phyloP scores from a whole-genome alignment of 2,113 vertebrate genomes.

The Spea multiplicata region DNA sequence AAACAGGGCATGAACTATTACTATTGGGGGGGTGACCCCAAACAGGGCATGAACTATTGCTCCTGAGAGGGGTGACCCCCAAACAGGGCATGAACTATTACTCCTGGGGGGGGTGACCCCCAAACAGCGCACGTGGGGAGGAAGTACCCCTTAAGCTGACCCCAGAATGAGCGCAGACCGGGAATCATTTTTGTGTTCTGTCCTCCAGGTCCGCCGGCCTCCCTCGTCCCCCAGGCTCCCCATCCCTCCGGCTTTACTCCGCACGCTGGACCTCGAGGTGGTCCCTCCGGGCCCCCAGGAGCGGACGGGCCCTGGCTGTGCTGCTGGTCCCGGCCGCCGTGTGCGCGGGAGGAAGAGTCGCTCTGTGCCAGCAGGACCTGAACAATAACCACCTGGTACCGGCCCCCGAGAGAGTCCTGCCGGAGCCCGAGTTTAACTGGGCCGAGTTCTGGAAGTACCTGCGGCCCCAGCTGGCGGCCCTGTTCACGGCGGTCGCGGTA shows the following conservation, averaged over 20 bases:
- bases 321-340: conserved; percentile 66
- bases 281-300: background rate
- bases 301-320: conserved; percentile 59
- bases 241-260: background rate
- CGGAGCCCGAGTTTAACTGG: conserved; percentile 77
- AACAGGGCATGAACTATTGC: too few relatives aligned
- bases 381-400: conserved; percentile 38
- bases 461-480: conserved; percentile 77
- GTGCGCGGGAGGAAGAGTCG: conserved; percentile 57
- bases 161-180: too few relatives aligned
- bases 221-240: background rate
- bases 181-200: too few relatives aligned
- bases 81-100: too few relatives aligned
- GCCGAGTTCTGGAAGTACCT: conserved; percentile 81
- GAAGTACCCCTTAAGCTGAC: too few relatives aligned
- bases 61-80: too few relatives aligned
- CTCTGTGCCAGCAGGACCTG: conserved; percentile 57
- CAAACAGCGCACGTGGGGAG: too few relatives aligned
- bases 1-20: too few relatives aligned
- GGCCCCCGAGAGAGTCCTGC: conserved; percentile 31
- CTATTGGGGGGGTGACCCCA: too few relatives aligned
- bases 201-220: too few relatives aligned
- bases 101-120: too few relatives aligned
- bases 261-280: background rate
- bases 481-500: conserved; percentile 79